Base-by-base conservation (phyloP, 64 coral and sea anemone species). In the Orbicella faveolata region DNA sequence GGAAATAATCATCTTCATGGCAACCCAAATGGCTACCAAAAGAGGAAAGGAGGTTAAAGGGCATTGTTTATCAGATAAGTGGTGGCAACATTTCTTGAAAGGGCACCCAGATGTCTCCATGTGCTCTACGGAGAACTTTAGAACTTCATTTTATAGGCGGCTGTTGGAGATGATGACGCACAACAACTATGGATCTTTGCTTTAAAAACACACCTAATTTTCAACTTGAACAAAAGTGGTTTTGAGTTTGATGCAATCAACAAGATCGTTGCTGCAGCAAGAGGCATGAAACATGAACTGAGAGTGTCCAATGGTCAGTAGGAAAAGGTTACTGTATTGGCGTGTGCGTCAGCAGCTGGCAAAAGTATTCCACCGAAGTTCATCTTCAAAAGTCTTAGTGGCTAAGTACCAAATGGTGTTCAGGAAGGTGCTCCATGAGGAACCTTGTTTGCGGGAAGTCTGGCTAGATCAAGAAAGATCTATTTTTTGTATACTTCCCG, bases 1-100 rank as follows among this genome's bases (percentile, higher is more conserved):
- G 48, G 41, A 61, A 51, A 79, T 79, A 8, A 55, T 55, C 25
- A 79, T 79, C 2, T 79, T 79, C n/a, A 79, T 79, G 35, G 77
- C 77, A 1, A 79, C 77, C 9, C 77, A 79, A 61, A 79, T 79
- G 8, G 77, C 41, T 4, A 18, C 30, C 12, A 52, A 61, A 13
- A 6, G 69, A 4, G 69, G 69, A 0, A 73, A 73, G 52, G 30
- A 1, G 4, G 25, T 61, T 2, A 6, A 3, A 6, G 77, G 16
- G 21, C 36, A 37, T 26, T 4, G 77, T 17, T 51, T 53, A 4
- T 20, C 3, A 21, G 77, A 53, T 21, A 79, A 23, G 77, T 79
- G 41, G 54, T 52, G 77, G 77, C 1, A 9, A 23, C 2, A 36
- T 18, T 79, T 79, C 16, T 53, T 79, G 48, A 79, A 79, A 17